Evolutionary conservation across 1,140 invertebrate genomes (phyloP).

Genomic region (Zaprionus davidi): DNA sequence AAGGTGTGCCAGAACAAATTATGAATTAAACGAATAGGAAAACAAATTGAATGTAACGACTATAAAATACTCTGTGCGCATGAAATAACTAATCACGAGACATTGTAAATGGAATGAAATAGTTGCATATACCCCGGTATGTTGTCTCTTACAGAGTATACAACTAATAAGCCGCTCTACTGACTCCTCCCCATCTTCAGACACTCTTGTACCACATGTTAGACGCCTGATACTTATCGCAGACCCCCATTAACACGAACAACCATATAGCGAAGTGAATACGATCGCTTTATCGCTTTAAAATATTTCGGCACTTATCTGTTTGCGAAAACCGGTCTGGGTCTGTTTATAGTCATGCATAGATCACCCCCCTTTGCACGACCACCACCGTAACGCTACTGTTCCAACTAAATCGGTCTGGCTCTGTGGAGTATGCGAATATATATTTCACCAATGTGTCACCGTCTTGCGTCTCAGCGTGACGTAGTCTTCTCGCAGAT

Average conservation of each 20-base stretch:
- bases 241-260: conserved; percentile 34
- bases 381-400: neutral
- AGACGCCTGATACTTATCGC: conserved; percentile 65
- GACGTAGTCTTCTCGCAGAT: conserved; percentile 66
- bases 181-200: conserved; percentile 52
- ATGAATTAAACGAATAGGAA: conserved; percentile 49
- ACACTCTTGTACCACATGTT: conserved; percentile 70
- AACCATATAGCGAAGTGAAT: conserved; percentile 23
- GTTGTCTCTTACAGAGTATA: neutral
- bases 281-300: conserved; percentile 32
- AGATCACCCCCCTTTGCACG: neutral
- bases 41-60: conserved; percentile 3
- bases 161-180: conserved; percentile 4
- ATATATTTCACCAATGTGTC: conserved; percentile 64
- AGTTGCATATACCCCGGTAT: conserved; percentile 1
- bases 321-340: conserved; percentile 54
- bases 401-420: conserved; percentile 33
- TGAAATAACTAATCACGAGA: neutral
- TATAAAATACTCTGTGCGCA: conserved; percentile 1
- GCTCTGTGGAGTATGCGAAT: conserved; percentile 21
- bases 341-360: conserved; percentile 35
- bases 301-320: conserved; percentile 48
- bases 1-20: conserved; percentile 43
- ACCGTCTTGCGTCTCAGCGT: conserved; percentile 60
- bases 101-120: neutral